These are phyloP conservation scores for Palythoa grandiflora DNA, from an alignment of 92 coral and sea anemone species.

Conservation along the genomic window DNA sequence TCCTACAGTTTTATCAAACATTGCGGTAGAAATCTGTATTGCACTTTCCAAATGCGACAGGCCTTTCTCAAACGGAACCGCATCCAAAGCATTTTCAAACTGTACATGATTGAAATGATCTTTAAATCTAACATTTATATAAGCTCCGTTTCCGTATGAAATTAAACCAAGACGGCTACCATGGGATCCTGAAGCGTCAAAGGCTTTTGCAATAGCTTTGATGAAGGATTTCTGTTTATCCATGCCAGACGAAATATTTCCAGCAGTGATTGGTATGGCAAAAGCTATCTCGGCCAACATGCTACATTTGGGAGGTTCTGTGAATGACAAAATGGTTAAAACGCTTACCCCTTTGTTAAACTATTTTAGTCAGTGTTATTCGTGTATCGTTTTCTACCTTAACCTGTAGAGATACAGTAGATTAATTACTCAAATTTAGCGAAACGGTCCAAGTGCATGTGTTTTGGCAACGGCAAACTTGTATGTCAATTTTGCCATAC, in stretches of 20 bases:
- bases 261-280: constrained; percentile 23
- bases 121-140: neutral
- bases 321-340: neutral
- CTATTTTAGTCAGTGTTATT: no score
- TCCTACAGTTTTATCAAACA: constrained; percentile 1
- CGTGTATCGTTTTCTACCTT: no score
- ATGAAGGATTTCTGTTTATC: constrained; percentile 11
- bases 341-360: neutral
- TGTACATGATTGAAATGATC: constrained; percentile 2
- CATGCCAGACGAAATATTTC: constrained; percentile 13
- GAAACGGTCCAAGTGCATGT: no score
- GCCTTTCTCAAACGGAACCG: neutral
- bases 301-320: constrained; percentile 25
- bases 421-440: no score
- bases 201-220: constrained; percentile 12
- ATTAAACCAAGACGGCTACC: constrained; percentile 27
- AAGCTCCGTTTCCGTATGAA: constrained; percentile 7
- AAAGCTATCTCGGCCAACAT: constrained; percentile 11
- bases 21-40: neutral
- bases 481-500: no score
- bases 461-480: no score
- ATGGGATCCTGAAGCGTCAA: constrained; percentile 1
- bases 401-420: no score
- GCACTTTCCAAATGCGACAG: neutral
- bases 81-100: neutral